These are phyloP conservation scores for Lepus timidus DNA, from an alignment of 2,113 vertebrate genomes.

Conservation along the genomic window DNA sequence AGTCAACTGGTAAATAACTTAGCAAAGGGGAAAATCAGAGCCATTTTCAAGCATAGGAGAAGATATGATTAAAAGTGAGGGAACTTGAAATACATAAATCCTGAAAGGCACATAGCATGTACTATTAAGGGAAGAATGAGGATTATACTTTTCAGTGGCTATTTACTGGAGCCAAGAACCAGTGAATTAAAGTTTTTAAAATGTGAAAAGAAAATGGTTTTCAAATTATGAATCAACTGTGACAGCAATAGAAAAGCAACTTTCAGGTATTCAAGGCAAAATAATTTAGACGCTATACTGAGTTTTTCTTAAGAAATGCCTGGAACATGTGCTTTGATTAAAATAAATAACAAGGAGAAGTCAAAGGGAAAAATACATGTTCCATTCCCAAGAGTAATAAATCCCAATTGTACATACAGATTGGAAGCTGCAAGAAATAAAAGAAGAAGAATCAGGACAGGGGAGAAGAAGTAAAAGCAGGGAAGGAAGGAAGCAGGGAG, in stretches of 20 bases:
- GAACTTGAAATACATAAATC: background rate
- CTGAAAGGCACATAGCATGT: background rate
- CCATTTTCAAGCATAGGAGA: slow-evolving; percentile 4
- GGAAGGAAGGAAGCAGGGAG: too few relatives aligned
- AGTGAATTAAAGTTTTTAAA: background rate
- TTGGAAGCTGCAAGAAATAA: background rate
- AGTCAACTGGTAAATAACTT: background rate
- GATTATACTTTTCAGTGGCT: background rate
- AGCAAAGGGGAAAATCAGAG: background rate
- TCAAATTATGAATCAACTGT: background rate
- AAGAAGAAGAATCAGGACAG: background rate
- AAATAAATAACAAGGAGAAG: background rate
- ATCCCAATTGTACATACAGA: background rate
- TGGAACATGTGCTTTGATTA: background rate
- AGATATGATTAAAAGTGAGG: background rate
- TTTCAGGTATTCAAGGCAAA: slow-evolving; percentile 20
- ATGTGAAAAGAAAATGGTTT: background rate
- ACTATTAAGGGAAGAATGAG: background rate
- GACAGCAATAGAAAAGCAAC: background rate
- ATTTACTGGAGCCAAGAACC: background rate
- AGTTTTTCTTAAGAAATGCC: background rate
- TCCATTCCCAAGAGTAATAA: background rate
- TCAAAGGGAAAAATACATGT: background rate
- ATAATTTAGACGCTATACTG: background rate
- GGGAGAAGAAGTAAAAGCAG: background rate